Conservation (phyloP, 92 coral and sea anemone species). For the Blastomussa wellsi region DNA sequence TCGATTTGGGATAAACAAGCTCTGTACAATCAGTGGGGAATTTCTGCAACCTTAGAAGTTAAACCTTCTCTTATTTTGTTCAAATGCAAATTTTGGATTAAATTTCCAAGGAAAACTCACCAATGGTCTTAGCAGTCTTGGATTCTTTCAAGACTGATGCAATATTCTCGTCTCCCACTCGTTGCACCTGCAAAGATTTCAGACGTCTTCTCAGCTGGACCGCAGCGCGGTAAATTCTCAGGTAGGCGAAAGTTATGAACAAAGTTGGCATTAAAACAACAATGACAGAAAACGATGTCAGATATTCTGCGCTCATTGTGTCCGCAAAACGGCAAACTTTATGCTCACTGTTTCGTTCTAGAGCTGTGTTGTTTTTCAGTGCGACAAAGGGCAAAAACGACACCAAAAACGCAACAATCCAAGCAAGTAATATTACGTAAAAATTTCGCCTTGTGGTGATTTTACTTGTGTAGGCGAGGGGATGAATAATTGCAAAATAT, state of each 20-base stretch:
- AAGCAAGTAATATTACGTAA: slow-evolving; percentile 16
- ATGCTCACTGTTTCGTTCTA: slow-evolving; percentile 34
- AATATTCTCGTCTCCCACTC: slow-evolving; percentile 1
- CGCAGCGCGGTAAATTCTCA: slow-evolving; percentile 48
- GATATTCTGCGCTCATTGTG: slow-evolving; percentile 50
- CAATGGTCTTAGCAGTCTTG: slow-evolving; percentile 54
- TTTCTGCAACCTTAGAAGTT: not conserved
- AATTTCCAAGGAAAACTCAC: slow-evolving; percentile 32
- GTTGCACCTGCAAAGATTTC: slow-evolving; percentile 33
- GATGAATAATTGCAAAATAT: slow-evolving; percentile 50
- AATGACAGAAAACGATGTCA: slow-evolving; percentile 30
- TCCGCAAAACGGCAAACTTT: slow-evolving; percentile 58
- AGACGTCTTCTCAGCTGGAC: slow-evolving; percentile 25
- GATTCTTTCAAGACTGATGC: slow-evolving; percentile 47
- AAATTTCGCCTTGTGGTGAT: slow-evolving; percentile 29
- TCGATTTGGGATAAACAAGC: not conserved
- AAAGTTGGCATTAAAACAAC: slow-evolving; percentile 53
- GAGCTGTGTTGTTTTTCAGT: slow-evolving; percentile 18
- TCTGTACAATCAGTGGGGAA: not conserved
- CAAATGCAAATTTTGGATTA: not conserved
- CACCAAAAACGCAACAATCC: slow-evolving; percentile 34
- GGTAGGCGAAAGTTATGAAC: slow-evolving; percentile 45
- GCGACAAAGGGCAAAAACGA: slow-evolving; percentile 54
- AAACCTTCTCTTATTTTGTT: not conserved
- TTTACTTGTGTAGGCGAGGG: slow-evolving; percentile 36